Evolutionary conservation across 2,113 vertebrate genomes (phyloP).

Genomic region (Epinephelus moara): DNA sequence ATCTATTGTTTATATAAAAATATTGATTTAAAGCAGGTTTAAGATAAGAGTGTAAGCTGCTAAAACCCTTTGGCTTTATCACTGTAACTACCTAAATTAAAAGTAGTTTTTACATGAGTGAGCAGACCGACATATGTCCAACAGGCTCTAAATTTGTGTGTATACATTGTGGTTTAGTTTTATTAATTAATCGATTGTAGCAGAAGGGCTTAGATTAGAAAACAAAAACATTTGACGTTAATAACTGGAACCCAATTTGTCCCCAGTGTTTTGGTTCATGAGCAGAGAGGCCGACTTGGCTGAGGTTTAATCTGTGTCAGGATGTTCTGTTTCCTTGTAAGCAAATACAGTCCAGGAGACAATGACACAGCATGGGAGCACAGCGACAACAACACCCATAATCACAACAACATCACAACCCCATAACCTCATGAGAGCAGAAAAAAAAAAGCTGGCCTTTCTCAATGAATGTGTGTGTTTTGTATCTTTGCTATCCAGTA

Average conservation of each 20-base stretch:
- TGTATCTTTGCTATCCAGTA: background rate
- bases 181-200: background rate
- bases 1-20: background rate
- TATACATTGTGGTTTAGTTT: background rate
- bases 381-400: slow-evolving; percentile 13
- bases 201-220: slow-evolving; percentile 5
- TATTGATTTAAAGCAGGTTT: background rate
- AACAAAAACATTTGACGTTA: background rate
- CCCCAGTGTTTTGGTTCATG: slow-evolving; percentile 4
- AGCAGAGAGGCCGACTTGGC: slow-evolving; percentile 36
- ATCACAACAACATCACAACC: slow-evolving; percentile 19
- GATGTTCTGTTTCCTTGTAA: slow-evolving; percentile 52
- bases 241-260: slow-evolving; percentile 9
- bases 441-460: background rate
- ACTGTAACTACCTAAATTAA: background rate
- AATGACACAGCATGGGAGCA: slow-evolving; percentile 43
- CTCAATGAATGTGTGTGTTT: background rate
- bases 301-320: slow-evolving; percentile 45
- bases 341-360: slow-evolving; percentile 31
- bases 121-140: background rate
- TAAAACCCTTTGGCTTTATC: background rate
- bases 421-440: slow-evolving; percentile 4
- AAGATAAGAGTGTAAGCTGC: background rate
- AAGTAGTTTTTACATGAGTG: background rate
- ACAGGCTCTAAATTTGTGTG: background rate